Evolutionary conservation across 2,888 invertebrate species (phyloP).

Genomic region (Aricia artaxerxes): DNA sequence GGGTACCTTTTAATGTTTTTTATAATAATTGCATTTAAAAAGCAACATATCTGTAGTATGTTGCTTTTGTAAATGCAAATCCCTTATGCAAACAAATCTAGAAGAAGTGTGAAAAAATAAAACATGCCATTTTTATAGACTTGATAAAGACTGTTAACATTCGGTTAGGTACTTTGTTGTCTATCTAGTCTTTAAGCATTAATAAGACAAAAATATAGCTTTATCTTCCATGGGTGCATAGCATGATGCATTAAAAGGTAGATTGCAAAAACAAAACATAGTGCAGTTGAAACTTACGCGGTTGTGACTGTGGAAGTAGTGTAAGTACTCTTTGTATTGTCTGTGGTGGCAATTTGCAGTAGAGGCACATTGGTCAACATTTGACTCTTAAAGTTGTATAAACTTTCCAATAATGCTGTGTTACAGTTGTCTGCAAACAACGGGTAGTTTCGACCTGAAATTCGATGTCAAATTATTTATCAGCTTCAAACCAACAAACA

Average conservation of each 20-base stretch:
- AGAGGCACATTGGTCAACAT: slow-evolving; percentile 47
- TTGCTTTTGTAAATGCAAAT: too few species aligned
- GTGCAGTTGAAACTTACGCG: slow-evolving; percentile 52
- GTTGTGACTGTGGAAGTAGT: slow-evolving; percentile 51
- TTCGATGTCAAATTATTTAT: background rate
- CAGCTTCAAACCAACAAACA: background rate
- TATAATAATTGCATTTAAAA: too few species aligned
- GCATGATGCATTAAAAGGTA: background rate
- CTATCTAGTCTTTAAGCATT: background rate
- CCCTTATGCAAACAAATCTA: background rate
- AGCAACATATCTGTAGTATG: too few species aligned
- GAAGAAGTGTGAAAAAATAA: background rate
- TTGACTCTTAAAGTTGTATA: slow-evolving; percentile 56
- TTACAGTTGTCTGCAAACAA: slow-evolving; percentile 29
- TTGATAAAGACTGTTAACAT: background rate
- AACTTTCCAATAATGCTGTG: slow-evolving; percentile 48
- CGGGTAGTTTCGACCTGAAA: slow-evolving; percentile 44
- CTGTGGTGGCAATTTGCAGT: slow-evolving; percentile 42
- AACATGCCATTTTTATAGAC: background rate
- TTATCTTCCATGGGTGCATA: background rate
- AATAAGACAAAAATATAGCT: background rate
- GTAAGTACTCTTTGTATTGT: slow-evolving; percentile 51
- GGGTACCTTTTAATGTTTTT: too few species aligned
- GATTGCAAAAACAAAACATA: background rate
- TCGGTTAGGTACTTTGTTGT: background rate